phyloP scores from a whole-genome alignment of 2,797 vertebrate species.

The Peromyscus aztecus region DNA sequence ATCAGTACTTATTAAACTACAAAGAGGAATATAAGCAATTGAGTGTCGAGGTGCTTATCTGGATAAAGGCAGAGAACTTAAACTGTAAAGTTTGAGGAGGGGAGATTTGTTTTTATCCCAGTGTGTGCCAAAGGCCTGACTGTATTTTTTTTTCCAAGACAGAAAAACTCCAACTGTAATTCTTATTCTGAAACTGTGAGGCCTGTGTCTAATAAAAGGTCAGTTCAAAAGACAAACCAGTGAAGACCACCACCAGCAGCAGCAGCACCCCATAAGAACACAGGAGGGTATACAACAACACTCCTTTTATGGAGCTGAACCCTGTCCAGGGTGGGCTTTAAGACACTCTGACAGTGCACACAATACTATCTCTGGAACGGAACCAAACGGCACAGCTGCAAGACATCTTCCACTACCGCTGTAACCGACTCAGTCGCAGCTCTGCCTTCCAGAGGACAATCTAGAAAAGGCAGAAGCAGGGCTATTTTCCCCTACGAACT shows the following conservation, averaged over 20 bases:
- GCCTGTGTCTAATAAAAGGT: constrained; percentile 75
- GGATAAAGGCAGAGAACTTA: not conserved
- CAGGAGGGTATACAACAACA: constrained; percentile 77
- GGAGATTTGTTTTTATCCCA: not conserved
- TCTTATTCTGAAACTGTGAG: constrained; percentile 66
- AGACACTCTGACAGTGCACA: constrained; percentile 76
- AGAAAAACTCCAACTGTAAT: constrained; percentile 62
- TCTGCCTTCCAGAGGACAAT: constrained; percentile 69
- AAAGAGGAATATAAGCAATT: constrained; percentile 13
- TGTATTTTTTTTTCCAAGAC: constrained; percentile 61
- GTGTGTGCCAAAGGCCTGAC: constrained; percentile 2
- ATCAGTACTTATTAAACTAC: not conserved
- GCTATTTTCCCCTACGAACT: constrained; percentile 58
- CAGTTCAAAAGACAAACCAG: constrained; percentile 73
- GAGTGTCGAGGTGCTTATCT: not conserved
- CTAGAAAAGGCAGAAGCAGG: constrained; percentile 68
- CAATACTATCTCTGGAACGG: constrained; percentile 82
- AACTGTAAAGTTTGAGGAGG: not conserved
- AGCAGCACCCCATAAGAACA: constrained; percentile 74
- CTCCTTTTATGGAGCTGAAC: constrained; percentile 78
- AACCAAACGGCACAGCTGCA: constrained; percentile 82
- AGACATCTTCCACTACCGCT: constrained; percentile 78
- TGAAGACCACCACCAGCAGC: constrained; percentile 64
- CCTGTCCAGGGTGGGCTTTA: constrained; percentile 76
- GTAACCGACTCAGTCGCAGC: constrained; percentile 65